Conservation (phyloP, 2,888 invertebrate species). For the Muschampia staudingeri region DNA sequence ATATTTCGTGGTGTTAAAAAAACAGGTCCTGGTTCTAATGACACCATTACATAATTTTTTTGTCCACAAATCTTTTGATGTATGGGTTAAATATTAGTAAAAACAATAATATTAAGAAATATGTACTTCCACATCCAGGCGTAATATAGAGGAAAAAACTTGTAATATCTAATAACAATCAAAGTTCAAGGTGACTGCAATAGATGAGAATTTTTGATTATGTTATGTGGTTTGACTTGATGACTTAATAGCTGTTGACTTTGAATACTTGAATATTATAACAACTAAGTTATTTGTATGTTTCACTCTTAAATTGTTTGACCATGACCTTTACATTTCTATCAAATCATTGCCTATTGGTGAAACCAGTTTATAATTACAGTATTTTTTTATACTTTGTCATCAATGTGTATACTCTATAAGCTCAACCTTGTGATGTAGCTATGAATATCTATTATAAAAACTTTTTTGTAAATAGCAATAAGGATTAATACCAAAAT, state of each 20-base stretch:
- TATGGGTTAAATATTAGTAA: background rate
- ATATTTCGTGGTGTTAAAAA: too few species aligned
- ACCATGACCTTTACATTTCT: constrained; percentile 78
- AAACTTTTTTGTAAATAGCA: too few species aligned
- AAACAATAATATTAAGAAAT: background rate
- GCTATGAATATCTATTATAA: too few species aligned
- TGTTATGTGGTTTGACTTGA: constrained; percentile 7
- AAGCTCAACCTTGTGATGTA: background rate
- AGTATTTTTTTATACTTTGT: background rate
- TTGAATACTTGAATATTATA: constrained; percentile 21
- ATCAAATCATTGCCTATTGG: constrained; percentile 68
- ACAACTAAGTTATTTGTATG: background rate
- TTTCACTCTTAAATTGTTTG: constrained; percentile 48
- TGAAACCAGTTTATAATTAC: constrained; percentile 71
- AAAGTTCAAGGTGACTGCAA: constrained; percentile 43
- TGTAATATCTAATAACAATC: constrained; percentile 10
- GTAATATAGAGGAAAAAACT: background rate
- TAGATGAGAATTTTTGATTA: constrained; percentile 16
- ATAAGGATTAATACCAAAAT: too few species aligned
- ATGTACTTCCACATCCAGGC: background rate
- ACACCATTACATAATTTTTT: too few species aligned
- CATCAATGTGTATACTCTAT: background rate
- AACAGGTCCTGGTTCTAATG: too few species aligned
- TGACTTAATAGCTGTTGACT: constrained; percentile 25
- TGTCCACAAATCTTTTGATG: background rate